Evolutionary conservation across 2,797 vertebrate species (phyloP).

Genomic region (Sphaeramia orbicularis): DNA sequence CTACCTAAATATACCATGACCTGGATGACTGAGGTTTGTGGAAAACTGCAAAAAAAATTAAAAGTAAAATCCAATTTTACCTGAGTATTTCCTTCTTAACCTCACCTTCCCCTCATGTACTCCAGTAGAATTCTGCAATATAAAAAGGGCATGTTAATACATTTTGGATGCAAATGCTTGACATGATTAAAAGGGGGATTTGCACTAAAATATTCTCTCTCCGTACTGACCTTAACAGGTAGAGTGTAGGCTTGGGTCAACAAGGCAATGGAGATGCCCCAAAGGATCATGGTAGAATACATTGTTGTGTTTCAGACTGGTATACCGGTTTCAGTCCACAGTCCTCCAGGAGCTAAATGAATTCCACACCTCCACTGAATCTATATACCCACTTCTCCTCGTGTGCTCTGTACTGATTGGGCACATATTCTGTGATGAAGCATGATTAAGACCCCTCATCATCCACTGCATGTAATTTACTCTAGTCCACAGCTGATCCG

Average conservation of each 20-base stretch:
- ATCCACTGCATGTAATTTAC: slow-evolving; percentile 72
- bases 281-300: slow-evolving; percentile 55
- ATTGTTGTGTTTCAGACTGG: slow-evolving; percentile 57
- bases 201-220: background rate
- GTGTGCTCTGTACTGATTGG: slow-evolving; percentile 66
- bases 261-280: slow-evolving; percentile 64
- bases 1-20: no score
- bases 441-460: slow-evolving; percentile 72
- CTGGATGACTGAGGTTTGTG: no score
- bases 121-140: slow-evolving; percentile 78
- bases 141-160: slow-evolving; percentile 14
- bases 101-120: slow-evolving; percentile 71
- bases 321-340: slow-evolving; percentile 19
- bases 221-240: slow-evolving; percentile 80
- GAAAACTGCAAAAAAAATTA: background rate
- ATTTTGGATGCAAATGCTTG: slow-evolving; percentile 7
- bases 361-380: slow-evolving; percentile 37
- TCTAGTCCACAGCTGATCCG: slow-evolving; percentile 69
- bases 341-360: slow-evolving; percentile 45
- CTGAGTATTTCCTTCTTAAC: slow-evolving; percentile 78
- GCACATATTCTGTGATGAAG: slow-evolving; percentile 58
- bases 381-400: slow-evolving; percentile 74
- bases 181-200: background rate
- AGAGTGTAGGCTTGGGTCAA: slow-evolving; percentile 66
- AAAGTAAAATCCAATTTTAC: slow-evolving; percentile 51